Base-by-base conservation (phyloP, 2,888 invertebrate species). In the Macrosoma leucophasiata region DNA sequence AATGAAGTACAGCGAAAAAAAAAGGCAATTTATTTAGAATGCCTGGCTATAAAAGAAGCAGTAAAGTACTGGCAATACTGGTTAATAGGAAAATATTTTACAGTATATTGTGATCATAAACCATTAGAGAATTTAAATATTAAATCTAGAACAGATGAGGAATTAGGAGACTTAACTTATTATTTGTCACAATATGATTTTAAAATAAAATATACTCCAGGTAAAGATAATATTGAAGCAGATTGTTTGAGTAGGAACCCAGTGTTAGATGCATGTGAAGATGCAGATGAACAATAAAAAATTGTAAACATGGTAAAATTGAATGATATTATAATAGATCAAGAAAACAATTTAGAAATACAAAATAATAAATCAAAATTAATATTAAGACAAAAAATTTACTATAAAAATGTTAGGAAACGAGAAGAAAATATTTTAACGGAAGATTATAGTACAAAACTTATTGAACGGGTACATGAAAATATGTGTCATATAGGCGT, bases 71-170 rank as follows among this genome's bases (percentile, higher is more conserved):
- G 51, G 49, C 52, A 50, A 15, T 20, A 48, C 10, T 39, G 29
- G 43, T 22, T 49, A 9, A 48, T 49, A 17, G 48, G 46, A 5
- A 45, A 20, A 29, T 4, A 3, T 25, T 51, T 51, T 31, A 47
- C 39, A n/a, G 44, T 50, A 4, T 46, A 27, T 22, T 38, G 45
- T 11, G 50, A 50, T 28, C 47, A 51, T 30, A 49, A 51, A 32
- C 33, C 39, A 6, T 20, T 33, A 9, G 31, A 31, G 17, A 31
- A 31, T n/a, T n/a, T n/a, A n/a, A n/a, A n/a, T n/a, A n/a, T n/a
- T n/a, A n/a, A n/a, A n/a, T n/a, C n/a, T n/a, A n/a, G n/a, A n/a
- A n/a, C n/a, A n/a, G n/a, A n/a, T n/a, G n/a, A n/a, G n/a, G n/a
- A n/a, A n/a, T n/a, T n/a, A n/a, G 22, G 22, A 12, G 22, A 22